phyloP scores from a whole-genome alignment of 1,140 invertebrate species.

The Drosophila repleta region DNA sequence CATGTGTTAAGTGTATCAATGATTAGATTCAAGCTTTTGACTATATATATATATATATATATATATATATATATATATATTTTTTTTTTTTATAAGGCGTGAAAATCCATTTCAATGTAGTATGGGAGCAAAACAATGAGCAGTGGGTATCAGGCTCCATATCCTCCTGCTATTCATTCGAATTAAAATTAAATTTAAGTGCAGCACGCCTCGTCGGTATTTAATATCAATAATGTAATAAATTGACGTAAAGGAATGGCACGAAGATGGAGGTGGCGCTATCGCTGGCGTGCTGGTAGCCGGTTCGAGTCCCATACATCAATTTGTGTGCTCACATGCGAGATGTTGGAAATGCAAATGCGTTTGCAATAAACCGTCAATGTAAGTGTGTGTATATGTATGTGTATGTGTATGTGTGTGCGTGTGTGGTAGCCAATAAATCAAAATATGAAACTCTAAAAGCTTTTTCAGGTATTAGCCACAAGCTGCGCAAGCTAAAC shows the following conservation, averaged over 20 bases:
- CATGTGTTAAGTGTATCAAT: too few species aligned
- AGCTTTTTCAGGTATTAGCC: slow-evolving; percentile 76
- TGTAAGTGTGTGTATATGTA: slow-evolving; percentile 16
- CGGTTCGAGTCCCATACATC: slow-evolving; percentile 60
- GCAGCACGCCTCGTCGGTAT: slow-evolving; percentile 38
- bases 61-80: too few species aligned
- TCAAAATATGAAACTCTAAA: slow-evolving; percentile 76
- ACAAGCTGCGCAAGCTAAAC: slow-evolving; percentile 46
- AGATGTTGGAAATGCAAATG: slow-evolving; percentile 70
- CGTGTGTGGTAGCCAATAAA: slow-evolving; percentile 57
- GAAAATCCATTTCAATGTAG: too few species aligned
- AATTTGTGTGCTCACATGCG: slow-evolving; percentile 53
- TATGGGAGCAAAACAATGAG: not conserved
- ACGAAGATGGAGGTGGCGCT: not conserved
- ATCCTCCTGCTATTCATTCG: not conserved
- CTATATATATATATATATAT: slow-evolving; percentile 55
- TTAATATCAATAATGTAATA: slow-evolving; percentile 77
- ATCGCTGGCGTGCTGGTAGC: slow-evolving; percentile 9
- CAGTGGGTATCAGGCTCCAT: not conserved
- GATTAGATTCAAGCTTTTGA: too few species aligned
- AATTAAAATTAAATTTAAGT: slow-evolving; percentile 59
- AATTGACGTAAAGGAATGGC: slow-evolving; percentile 34
- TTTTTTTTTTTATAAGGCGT: too few species aligned
- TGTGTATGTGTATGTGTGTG: slow-evolving; percentile 7
- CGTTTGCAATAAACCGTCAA: slow-evolving; percentile 49